Evolutionary conservation across 2,113 vertebrate species (phyloP).

Genomic region (Rhea pennata): DNA sequence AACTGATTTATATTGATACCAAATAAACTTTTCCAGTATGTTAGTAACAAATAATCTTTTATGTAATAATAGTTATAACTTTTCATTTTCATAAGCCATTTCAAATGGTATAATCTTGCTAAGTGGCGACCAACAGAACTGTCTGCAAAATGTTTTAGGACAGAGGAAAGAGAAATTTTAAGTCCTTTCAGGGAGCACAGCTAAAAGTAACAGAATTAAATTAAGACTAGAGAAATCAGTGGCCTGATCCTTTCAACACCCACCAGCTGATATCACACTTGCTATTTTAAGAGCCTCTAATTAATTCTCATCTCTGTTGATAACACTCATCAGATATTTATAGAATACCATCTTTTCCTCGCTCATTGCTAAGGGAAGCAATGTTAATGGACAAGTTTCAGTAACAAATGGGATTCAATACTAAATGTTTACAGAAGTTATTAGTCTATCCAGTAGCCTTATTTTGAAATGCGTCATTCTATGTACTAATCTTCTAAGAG

Average conservation of each 20-base stretch:
- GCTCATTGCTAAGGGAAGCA: background rate
- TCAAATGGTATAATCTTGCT: background rate
- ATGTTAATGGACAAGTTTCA: background rate
- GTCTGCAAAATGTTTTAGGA: background rate
- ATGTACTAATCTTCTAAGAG: background rate
- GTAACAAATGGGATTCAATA: background rate
- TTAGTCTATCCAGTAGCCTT: background rate
- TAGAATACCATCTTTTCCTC: background rate
- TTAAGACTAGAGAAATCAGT: background rate
- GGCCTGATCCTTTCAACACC: background rate
- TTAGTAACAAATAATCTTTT: background rate
- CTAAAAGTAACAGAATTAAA: background rate
- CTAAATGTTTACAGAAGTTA: background rate
- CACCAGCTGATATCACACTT: background rate
- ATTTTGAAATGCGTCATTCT: background rate
- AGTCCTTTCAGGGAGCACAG: background rate
- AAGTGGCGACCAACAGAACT: background rate
- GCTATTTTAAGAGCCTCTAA: background rate
- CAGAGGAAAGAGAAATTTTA: background rate
- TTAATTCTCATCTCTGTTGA: background rate
- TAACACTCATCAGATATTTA: background rate
- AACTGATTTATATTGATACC: background rate
- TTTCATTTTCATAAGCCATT: background rate
- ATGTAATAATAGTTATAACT: background rate
- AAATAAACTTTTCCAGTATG: background rate